These are phyloP conservation scores for Todiramphus chloris DNA, from an alignment of 2,113 vertebrate genomes.

Conservation along the genomic window DNA sequence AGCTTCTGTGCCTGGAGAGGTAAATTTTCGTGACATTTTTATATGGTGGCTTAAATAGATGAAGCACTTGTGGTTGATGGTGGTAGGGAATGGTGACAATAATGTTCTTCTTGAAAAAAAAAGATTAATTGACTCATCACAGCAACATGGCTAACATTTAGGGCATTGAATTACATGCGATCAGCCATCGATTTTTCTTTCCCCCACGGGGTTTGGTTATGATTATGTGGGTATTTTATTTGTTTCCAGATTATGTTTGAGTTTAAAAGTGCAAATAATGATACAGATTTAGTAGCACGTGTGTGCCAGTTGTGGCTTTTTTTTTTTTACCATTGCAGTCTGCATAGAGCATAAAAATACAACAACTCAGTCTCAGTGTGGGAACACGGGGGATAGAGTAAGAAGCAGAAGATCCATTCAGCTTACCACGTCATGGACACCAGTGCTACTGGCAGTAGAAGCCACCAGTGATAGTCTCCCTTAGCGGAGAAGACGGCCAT, in stretches of 20 bases:
- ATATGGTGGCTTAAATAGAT: background rate
- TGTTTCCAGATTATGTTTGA: background rate
- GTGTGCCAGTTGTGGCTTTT: background rate
- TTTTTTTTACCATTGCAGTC: background rate
- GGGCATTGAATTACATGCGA: background rate
- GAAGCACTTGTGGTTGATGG: background rate
- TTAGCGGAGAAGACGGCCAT: slow-evolving; percentile 89
- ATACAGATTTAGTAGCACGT: background rate
- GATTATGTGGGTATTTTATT: background rate
- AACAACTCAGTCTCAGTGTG: background rate
- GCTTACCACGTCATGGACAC: slow-evolving; percentile 94
- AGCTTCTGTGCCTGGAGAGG: background rate
- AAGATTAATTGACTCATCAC: background rate
- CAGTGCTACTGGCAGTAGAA: slow-evolving; percentile 85
- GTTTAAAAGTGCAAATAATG: background rate
- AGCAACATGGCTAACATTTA: background rate
- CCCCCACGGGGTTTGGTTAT: background rate
- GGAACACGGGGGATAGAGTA: background rate
- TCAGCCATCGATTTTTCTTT: background rate
- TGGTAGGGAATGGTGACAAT: background rate
- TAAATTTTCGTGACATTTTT: slow-evolving; percentile 27
- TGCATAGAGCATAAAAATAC: background rate
- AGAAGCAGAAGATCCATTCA: background rate
- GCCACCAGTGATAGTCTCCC: slow-evolving; percentile 95
- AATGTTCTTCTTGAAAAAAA: background rate